A percentile compares a stretch with the other conserved stretches of the same genome.
phyloP scores from a whole-genome alignment of 2,888 invertebrate genomes.

The Formica aserva region DNA sequence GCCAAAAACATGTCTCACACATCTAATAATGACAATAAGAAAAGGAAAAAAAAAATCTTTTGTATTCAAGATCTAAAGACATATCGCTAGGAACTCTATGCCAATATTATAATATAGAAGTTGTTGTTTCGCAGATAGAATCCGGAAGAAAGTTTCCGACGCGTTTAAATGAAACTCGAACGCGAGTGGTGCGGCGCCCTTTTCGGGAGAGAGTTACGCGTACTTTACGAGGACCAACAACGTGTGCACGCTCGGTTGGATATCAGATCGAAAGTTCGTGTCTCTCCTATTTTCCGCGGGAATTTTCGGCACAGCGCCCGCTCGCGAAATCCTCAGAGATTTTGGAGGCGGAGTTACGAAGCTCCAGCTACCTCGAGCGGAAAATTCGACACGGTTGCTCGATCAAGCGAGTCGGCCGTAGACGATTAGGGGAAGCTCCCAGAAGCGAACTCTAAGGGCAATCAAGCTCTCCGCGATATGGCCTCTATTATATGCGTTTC shows the following conservation, averaged over 20 bases:
- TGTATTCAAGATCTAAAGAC: background rate
- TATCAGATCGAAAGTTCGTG: conserved; percentile 76
- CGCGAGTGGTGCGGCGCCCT: background rate
- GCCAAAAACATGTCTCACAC: background rate
- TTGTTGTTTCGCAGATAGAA: conserved; percentile 29
- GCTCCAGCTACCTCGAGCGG: conserved; percentile 66
- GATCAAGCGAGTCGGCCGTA: conserved; percentile 75
- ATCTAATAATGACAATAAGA: background rate
- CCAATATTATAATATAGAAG: background rate
- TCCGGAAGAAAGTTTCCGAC: conserved; percentile 59
- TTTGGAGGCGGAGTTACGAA: conserved; percentile 69
- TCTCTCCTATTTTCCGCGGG: conserved; percentile 76
- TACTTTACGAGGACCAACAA: conserved; percentile 28
- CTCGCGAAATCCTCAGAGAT: conserved; percentile 73
- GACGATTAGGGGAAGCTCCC: conserved; percentile 74
- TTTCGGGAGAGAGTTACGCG: conserved; percentile 39
- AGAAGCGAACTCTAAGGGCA: conserved; percentile 70
- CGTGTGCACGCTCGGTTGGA: conserved; percentile 68
- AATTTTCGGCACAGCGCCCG: conserved; percentile 72
- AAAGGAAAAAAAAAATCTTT: background rate
- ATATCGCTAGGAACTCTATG: background rate
- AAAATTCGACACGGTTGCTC: conserved; percentile 77
- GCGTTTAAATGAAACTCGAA: conserved; percentile 39
- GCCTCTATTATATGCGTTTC: conserved; percentile 51
- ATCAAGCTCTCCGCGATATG: conserved; percentile 66